phyloP scores from a whole-genome alignment of 2,888 invertebrate genomes.

The Parasteatoda lunata region DNA sequence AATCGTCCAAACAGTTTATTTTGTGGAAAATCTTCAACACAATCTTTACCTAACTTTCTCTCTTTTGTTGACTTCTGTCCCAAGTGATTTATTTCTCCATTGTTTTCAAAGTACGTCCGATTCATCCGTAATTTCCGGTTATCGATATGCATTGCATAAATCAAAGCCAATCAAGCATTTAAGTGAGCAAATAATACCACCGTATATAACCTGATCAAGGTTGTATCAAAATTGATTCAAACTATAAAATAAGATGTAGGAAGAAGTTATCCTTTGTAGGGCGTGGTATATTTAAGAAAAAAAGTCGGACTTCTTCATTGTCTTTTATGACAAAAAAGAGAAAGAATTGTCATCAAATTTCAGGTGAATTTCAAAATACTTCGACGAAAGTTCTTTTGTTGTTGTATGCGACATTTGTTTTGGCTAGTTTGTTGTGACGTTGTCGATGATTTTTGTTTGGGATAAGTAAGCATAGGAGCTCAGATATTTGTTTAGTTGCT shows the following conservation, averaged over 20 bases:
- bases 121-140: neutral
- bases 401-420: neutral
- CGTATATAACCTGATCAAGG: neutral
- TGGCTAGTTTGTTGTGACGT: neutral
- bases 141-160: neutral
- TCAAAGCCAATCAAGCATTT: neutral
- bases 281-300: too few relatives aligned
- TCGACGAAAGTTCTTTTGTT: neutral
- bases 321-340: too few relatives aligned
- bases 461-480: neutral
- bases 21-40: too few relatives aligned
- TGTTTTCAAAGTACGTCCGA: neutral
- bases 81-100: neutral
- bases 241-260: neutral
- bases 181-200: neutral
- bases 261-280: too few relatives aligned
- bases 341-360: neutral
- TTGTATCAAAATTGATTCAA: neutral
- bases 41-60: neutral
- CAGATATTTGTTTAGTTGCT: too few relatives aligned
- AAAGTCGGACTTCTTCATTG: too few relatives aligned
- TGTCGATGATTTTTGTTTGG: neutral
- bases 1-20: too few relatives aligned
- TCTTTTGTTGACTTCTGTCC: neutral
- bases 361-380: neutral